Evolutionary conservation across 2,888 invertebrate species (phyloP), one percentile per base, ranked within the genome.

Genomic region (Amiota mariae): DNA sequence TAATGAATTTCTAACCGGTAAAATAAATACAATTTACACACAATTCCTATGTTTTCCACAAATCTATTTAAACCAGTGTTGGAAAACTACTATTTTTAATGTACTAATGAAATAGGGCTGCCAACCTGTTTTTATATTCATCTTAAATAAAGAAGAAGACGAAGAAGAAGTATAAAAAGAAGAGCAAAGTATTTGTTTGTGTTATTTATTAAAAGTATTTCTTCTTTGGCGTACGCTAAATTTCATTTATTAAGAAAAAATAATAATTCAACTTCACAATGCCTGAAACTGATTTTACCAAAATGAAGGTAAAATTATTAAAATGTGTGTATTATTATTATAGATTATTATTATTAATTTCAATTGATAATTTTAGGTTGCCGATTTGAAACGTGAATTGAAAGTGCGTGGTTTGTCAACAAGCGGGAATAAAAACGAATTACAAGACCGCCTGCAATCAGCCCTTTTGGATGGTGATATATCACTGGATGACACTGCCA

Each of bases 381-480:
- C 95, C 13, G 97, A 97, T 89, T 91, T 97, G 81, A 95, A 95
- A 84, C 93, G 93, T 82, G 96, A 96, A 88, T 89, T 97, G 72
- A 97, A 96, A 89, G 90, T 93, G 76, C 93, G 96, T 85, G 95
- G 95, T 24, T 90, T 97, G 36, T 90, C 93, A 13, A 91, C 93
- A 10, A 90, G 93, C 68, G 97, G 97, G 8, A 96, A 96, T 88
- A 97, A 97, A 91, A 94, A 91, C 61, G 96, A 97, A 85, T 91
- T 97, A 71, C 91, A 95, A 59, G 94, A 95, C 79, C 92, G 97
- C 80, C 91, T 97, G 67, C 94, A 95, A 86, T 91, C 93, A 10
- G 92, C 92, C 1, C 87, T 92, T 81, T 74, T 89, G n/a, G 90
- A 88, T 67, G 89, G 89, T 8, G 89, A 89, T 70, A 81, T 89